A percentile compares a stretch with the other conserved stretches of the same genome.
These are phyloP conservation scores for Pseudochirops corinnae DNA, from an alignment of 2,797 vertebrate genomes.

Conservation along the genomic window DNA sequence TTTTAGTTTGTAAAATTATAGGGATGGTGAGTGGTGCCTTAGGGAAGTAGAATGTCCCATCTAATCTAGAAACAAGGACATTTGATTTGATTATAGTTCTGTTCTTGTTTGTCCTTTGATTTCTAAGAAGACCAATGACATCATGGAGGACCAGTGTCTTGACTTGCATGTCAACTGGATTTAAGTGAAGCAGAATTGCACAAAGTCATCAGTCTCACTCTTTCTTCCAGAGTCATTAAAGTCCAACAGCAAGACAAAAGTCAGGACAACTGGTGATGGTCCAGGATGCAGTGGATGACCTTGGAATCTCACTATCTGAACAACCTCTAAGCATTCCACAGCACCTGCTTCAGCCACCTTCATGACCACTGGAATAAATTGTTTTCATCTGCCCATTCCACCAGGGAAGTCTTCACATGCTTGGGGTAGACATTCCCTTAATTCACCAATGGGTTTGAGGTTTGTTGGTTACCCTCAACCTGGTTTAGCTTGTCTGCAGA, in stretches of 20 bases:
- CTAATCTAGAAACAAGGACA: neutral
- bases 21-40: neutral
- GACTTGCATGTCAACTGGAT: neutral
- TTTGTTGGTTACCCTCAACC: neutral
- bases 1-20: neutral
- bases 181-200: neutral
- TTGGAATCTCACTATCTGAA: neutral
- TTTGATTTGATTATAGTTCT: neutral
- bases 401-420: neutral
- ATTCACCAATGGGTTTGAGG: neutral
- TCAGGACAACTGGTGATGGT: neutral
- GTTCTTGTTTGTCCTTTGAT: neutral
- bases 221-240: neutral
- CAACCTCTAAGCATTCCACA: neutral
- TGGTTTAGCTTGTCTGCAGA: neutral
- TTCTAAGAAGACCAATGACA: neutral
- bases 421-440: neutral
- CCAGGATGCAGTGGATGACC: neutral
- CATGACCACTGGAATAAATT: neutral
- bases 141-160: neutral
- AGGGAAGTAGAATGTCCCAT: neutral
- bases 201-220: neutral
- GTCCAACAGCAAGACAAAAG: neutral
- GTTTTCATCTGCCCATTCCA: neutral
- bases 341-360: neutral